Evolutionary conservation across 2,888 invertebrate genomes (phyloP).

Genomic region (Mycogona germanica): DNA sequence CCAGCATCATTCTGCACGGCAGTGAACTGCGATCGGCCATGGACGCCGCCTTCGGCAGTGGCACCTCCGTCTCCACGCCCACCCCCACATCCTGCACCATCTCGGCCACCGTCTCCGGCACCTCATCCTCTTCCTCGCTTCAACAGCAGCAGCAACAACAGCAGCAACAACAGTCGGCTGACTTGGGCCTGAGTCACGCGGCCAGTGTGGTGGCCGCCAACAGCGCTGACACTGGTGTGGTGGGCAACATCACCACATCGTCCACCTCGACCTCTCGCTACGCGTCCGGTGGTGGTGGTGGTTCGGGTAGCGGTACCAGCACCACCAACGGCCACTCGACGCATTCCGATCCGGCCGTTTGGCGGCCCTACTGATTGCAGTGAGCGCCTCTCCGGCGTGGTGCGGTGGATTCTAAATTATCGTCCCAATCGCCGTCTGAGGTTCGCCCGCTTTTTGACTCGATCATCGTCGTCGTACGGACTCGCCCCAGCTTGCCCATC

Average conservation of each 20-base stretch:
- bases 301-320: no score
- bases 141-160: slow-evolving; percentile 9
- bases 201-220: background rate
- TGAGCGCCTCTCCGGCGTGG: background rate
- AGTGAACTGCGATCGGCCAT: slow-evolving; percentile 22
- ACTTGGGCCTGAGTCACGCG: slow-evolving; percentile 5
- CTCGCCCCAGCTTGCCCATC: no score
- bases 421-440: no score
- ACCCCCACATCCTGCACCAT: no score
- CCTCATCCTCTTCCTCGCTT: background rate
- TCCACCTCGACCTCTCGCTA: background rate
- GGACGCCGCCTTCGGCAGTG: slow-evolving; percentile 18
- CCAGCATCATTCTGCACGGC: slow-evolving; percentile 23
- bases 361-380: slow-evolving; percentile 24
- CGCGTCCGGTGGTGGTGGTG: no score
- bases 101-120: no score
- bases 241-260: background rate
- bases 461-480: no score
- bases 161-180: slow-evolving; percentile 2
- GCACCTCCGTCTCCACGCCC: background rate
- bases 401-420: no score
- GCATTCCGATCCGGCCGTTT: slow-evolving; percentile 22
- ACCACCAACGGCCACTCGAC: slow-evolving; percentile 17
- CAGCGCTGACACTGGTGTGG: slow-evolving; percentile 1
- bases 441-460: background rate